Evolutionary conservation across 2,113 vertebrate species (phyloP).

Genomic region (Bambusicola thoracicus): DNA sequence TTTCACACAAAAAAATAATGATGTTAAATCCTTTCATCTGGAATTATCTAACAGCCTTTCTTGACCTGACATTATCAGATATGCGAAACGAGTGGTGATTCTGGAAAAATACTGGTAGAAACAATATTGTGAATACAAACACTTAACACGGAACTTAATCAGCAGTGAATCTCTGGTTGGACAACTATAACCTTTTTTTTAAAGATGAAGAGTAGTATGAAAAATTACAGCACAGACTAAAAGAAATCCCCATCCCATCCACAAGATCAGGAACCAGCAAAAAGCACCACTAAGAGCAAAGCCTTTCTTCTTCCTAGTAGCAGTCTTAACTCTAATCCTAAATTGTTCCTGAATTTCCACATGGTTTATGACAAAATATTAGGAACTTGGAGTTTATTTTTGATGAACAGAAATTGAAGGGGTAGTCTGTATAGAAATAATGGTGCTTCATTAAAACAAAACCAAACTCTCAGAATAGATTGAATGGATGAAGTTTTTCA

Average conservation of each 20-base stretch:
- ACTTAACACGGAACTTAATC: not conserved
- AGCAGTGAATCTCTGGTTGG: not conserved
- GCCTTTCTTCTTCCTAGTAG: not conserved
- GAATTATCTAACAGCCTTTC: not conserved
- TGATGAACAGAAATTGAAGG: not conserved
- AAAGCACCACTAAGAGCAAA: rapidly evolving
- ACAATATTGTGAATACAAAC: not conserved
- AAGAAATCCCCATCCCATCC: not conserved
- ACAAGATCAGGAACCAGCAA: not conserved
- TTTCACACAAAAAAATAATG: not conserved
- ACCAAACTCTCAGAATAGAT: not conserved
- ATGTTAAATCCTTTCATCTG: not conserved
- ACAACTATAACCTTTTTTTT: not conserved
- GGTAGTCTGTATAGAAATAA: not conserved
- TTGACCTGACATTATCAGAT: not conserved
- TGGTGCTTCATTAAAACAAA: not conserved
- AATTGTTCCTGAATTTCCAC: not conserved
- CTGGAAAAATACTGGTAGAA: not conserved
- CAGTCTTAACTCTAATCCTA: not conserved
- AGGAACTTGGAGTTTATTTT: not conserved
- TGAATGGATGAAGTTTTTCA: not conserved
- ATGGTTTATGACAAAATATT: not conserved
- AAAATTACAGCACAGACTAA: not conserved
- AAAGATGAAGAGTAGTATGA: not conserved
- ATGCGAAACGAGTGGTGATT: not conserved